These are phyloP conservation scores for Poecilia velifera DNA, from an alignment of 2,797 vertebrate genomes.

Conservation along the genomic window DNA sequence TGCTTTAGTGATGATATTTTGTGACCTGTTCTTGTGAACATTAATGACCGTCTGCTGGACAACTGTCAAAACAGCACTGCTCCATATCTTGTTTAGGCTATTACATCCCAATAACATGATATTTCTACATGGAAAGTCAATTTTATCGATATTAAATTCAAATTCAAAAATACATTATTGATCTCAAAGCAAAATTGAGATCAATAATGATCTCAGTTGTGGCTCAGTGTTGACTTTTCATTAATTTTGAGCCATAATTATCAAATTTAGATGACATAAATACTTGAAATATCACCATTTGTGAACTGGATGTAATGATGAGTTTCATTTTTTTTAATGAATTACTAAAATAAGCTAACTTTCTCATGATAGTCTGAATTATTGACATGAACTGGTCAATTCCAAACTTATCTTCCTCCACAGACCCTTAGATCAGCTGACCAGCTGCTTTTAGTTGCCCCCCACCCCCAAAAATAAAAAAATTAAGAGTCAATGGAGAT, in stretches of 20 bases:
- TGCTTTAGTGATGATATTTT: not conserved
- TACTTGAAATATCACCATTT: not conserved
- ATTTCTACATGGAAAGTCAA: not conserved
- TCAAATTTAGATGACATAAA: not conserved
- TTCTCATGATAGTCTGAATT: not conserved
- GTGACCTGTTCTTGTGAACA: not conserved
- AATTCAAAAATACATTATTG: not conserved
- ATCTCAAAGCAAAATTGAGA: no score
- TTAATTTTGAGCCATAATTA: not conserved
- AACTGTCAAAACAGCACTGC: not conserved
- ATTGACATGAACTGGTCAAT: not conserved
- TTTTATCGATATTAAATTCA: not conserved
- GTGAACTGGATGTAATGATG: not conserved
- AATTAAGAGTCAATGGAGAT: not conserved
- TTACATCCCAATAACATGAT: not conserved
- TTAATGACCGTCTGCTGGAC: not conserved
- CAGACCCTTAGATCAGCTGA: not conserved
- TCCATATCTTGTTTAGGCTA: not conserved
- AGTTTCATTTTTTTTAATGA: not conserved
- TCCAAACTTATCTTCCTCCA: not conserved
- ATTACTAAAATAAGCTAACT: not conserved
- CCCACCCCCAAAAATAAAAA: not conserved
- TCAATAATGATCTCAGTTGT: no score
- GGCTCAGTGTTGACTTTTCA: not conserved
- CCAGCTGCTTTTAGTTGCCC: not conserved